phyloP scores from a whole-genome alignment of 2,797 vertebrate genomes.

The Taeniopygia guttata region DNA sequence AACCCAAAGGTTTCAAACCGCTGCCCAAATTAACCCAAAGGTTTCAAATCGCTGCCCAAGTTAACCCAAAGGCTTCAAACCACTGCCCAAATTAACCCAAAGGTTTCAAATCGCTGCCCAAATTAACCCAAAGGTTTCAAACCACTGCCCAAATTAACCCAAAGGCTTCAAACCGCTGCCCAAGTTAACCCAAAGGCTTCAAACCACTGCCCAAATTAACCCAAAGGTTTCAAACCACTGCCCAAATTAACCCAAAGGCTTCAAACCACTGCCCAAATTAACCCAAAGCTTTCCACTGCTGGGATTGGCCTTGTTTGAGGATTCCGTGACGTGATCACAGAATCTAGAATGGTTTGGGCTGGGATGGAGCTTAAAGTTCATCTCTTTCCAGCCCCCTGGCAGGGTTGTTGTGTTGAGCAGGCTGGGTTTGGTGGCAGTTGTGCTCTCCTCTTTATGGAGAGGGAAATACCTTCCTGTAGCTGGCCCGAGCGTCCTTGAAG shows the following conservation, averaged over 20 bases:
- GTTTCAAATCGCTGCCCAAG: rapidly evolving
- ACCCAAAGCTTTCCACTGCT: neutral
- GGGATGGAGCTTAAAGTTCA: neutral
- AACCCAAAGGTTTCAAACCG: neutral
- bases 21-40: too few relatives aligned
- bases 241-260: neutral
- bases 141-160: rapidly evolving
- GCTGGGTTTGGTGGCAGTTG: neutral
- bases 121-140: neutral
- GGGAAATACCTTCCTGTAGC: constrained; percentile 87
- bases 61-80: neutral
- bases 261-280: neutral
- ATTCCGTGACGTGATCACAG: rapidly evolving
- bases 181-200: neutral
- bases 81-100: rapidly evolving
- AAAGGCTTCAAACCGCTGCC: rapidly evolving
- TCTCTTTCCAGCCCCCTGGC: neutral
- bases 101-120: rapidly evolving
- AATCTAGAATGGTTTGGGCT: neutral
- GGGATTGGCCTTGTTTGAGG: too few relatives aligned
- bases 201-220: neutral
- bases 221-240: rapidly evolving
- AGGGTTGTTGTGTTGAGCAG: neutral
- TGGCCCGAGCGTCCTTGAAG: constrained; percentile 89
- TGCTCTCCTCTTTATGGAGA: neutral